Conservation (phyloP, 2,797 vertebrate species). For the Anguilla marmorata region DNA sequence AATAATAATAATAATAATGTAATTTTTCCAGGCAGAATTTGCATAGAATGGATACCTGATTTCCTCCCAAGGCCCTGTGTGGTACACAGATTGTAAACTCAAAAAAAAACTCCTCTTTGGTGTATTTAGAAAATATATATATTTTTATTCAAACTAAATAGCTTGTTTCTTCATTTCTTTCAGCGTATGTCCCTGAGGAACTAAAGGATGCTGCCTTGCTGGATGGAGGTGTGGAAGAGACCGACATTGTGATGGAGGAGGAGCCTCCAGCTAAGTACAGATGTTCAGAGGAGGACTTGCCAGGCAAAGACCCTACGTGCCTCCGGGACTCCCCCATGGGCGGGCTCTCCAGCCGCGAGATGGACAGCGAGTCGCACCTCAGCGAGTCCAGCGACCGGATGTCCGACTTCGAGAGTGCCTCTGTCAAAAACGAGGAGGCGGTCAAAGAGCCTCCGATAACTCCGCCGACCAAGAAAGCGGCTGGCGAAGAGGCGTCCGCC, state of each 20-base stretch:
- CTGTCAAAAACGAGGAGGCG: slow-evolving; percentile 79
- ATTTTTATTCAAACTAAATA: slow-evolving; percentile 2
- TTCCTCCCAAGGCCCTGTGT: background rate
- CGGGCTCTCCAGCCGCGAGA: slow-evolving; percentile 88
- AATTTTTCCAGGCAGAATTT: slow-evolving; percentile 31
- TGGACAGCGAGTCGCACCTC: slow-evolving; percentile 93
- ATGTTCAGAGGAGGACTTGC: slow-evolving; percentile 76
- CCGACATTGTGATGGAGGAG: slow-evolving; percentile 73
- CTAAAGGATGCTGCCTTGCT: slow-evolving; percentile 77
- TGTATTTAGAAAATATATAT: background rate
- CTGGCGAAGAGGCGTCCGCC: slow-evolving; percentile 74
- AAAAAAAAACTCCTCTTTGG: background rate
- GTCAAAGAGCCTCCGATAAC: slow-evolving; percentile 68
- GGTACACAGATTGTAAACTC: background rate
- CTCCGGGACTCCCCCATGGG: slow-evolving; percentile 83
- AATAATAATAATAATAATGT: no score
- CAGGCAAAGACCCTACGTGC: slow-evolving; percentile 77
- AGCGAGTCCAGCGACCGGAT: slow-evolving; percentile 91
- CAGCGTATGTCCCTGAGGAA: slow-evolving; percentile 94
- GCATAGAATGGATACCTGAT: background rate
- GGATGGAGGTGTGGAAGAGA: slow-evolving; percentile 78
- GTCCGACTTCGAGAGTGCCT: slow-evolving; percentile 86
- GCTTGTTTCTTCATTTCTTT: slow-evolving; percentile 30
- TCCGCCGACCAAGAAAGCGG: slow-evolving; percentile 64
- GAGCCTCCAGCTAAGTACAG: slow-evolving; percentile 75